Percentiles rank a stretch among this genome's conserved stretches.
Conservation (phyloP, 2,888 invertebrate genomes). For the Hydriomena furcata region DNA sequence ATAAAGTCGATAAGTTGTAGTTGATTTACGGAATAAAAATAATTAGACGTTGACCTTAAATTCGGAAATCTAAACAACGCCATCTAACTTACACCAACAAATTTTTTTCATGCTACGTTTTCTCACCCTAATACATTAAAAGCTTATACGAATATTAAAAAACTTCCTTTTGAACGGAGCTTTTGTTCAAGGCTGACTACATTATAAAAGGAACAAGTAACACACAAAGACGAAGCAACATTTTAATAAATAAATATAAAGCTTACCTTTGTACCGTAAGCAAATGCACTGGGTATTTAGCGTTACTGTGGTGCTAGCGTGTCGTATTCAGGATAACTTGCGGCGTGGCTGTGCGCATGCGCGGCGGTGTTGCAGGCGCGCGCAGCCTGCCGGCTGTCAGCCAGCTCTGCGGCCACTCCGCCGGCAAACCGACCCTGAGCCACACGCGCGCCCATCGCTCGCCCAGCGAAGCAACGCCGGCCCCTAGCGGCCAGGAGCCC, state of each 20-base stretch:
- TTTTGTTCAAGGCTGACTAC: conserved; percentile 9
- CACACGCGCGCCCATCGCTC: conserved; percentile 73
- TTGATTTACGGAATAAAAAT: too few relatives aligned
- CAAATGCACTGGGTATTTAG: conserved; percentile 35
- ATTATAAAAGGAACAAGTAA: conserved; percentile 8
- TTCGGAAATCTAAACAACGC: too few relatives aligned
- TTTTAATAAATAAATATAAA: conserved; percentile 35
- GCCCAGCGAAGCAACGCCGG: conserved; percentile 77
- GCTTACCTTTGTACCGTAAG: conserved; percentile 44
- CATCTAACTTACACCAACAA: too few relatives aligned
- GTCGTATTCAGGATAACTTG: conserved; percentile 30
- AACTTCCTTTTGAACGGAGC: conserved; percentile 1
- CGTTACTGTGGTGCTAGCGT: conserved; percentile 26
- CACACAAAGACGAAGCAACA: conserved; percentile 21
- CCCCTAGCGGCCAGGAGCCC: conserved; percentile 80
- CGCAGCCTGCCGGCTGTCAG: conserved; percentile 56
- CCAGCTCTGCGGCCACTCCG: conserved; percentile 61
- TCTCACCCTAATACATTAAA: too few relatives aligned
- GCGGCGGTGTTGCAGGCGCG: conserved; percentile 70
- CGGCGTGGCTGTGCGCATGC: conserved; percentile 59
- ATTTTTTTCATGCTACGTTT: background rate
- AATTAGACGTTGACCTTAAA: too few relatives aligned
- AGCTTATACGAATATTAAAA: conserved; percentile 9
- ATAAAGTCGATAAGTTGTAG: too few relatives aligned
- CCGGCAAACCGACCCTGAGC: conserved; percentile 74